A percentile compares a stretch with the other conserved stretches of the same genome.
phyloP scores from a whole-genome alignment of 1,140 invertebrate species.

The Tetramorium parvispinum region DNA sequence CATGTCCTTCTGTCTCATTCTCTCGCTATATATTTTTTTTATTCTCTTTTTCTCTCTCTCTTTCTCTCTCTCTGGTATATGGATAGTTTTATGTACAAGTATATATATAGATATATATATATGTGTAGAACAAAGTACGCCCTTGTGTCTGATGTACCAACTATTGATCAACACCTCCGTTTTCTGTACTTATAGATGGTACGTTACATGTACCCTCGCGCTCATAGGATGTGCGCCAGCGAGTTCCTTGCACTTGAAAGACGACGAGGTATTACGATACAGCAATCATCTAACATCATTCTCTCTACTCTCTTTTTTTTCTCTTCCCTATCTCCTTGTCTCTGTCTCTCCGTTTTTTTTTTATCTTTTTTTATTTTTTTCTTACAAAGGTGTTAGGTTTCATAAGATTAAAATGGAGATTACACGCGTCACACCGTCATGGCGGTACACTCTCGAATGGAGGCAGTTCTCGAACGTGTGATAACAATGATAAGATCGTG shows the following conservation, averaged over 20 bases:
- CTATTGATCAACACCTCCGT: constrained; percentile 85
- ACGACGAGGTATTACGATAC: constrained; percentile 84
- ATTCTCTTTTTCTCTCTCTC: not conserved
- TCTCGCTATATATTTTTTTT: not conserved
- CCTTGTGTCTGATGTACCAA: constrained; percentile 73
- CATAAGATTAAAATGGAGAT: constrained; percentile 22
- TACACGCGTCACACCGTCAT: not conserved
- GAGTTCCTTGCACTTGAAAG: constrained; percentile 85
- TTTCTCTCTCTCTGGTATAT: constrained; percentile 15
- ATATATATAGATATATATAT: constrained; percentile 41
- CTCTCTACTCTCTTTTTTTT: constrained; percentile 69
- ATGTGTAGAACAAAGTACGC: constrained; percentile 77
- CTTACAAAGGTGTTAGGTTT: constrained; percentile 36
- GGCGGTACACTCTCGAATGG: not conserved
- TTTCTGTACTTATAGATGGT: constrained; percentile 86
- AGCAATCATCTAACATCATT: constrained; percentile 84
- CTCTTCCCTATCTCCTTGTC: constrained; percentile 50
- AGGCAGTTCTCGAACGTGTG: not conserved
- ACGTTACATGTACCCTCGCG: constrained; percentile 84
- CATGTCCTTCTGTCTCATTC: not conserved
- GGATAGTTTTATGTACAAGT: constrained; percentile 31
- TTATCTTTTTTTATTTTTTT: constrained; percentile 29
- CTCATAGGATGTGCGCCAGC: constrained; percentile 85
- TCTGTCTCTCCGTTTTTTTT: constrained; percentile 29
- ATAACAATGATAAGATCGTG: not conserved